Conservation (phyloP, 2,888 invertebrate species). For the Parelbella ahira region DNA sequence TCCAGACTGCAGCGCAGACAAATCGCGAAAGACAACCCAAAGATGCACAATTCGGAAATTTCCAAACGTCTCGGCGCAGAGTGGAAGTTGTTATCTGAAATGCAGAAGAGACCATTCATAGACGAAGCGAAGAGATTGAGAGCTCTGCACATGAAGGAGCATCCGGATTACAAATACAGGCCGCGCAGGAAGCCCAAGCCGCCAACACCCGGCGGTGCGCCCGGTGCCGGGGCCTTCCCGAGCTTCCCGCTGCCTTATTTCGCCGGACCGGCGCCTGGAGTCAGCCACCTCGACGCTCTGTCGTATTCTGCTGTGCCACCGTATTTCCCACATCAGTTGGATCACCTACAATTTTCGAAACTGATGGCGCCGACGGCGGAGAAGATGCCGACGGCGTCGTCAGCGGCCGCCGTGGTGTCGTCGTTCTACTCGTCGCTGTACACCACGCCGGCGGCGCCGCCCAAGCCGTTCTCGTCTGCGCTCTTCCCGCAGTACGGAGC, state of each 20-base stretch:
- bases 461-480: conserved; percentile 76
- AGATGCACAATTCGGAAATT: conserved; percentile 94
- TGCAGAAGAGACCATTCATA: conserved; percentile 95
- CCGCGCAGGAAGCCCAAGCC: conserved; percentile 92
- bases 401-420: conserved; percentile 82
- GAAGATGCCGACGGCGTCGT: conserved; percentile 68
- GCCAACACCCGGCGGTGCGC: conserved; percentile 76
- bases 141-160: conserved; percentile 93
- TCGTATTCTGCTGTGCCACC: conserved; percentile 84
- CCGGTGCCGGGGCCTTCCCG: conserved; percentile 79
- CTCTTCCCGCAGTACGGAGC: conserved; percentile 77
- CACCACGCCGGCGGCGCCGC: conserved; percentile 74
- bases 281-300: conserved; percentile 80
- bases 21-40: conserved; percentile 96
- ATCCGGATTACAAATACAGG: conserved; percentile 94
- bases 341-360: conserved; percentile 83
- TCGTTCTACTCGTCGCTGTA: conserved; percentile 86
- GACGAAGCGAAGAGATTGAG: conserved; percentile 96
- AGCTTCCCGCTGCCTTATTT: conserved; percentile 84
- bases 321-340: conserved; percentile 89
- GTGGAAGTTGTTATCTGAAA: conserved; percentile 93
- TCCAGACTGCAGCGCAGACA: conserved; percentile 94
- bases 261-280: conserved; percentile 80
- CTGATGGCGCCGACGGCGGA: conserved; percentile 75
- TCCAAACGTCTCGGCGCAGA: conserved; percentile 95